Evolutionary conservation across 2,797 vertebrate genomes (phyloP), one percentile per base, ranked within the genome.

Genomic region (Siniperca undulata): DNA sequence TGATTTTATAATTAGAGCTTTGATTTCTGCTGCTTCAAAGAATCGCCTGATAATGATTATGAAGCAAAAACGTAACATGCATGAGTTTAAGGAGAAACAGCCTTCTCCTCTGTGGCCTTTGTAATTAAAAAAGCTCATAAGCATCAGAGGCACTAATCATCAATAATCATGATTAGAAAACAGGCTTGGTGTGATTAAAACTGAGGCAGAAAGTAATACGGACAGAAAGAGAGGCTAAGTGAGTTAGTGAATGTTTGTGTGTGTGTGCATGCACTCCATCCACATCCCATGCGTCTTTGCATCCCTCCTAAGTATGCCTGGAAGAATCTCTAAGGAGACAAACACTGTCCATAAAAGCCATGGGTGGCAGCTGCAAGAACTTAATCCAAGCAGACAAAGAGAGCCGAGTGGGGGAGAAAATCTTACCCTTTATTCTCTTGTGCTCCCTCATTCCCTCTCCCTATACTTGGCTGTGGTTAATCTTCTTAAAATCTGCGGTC

Each of bases 311-410:
- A 89, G 86, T 87, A 91, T 82, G 87, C 81, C 85, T 90, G 80
- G 86, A 93, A 90, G 83, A 91, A 92, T 91, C 89, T 90, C 91
- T 86, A 77, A 89, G 88, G 86, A 92, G 89, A 93, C 90, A 90
- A 92, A 91, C 91, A 92, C 84, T 91, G 91, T 94, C 94, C 94
- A 93, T 94, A 92, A 94, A 94, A 94, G 91, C 93, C 87, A 92
- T 91, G 92, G 94, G 93, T 93, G 94, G 94, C 94, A 95, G 94
- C 95, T 95, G 93, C 91, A 93, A 89, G 90, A 95, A 94, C 93
- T 93, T 95, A 95, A 96, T 95, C 94, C 94, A 91, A 88, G 90
- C 89, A 92, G 92, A 95, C 94, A 94, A 95, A 95, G 93, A 86
- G 86, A 92, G 86, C 85, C 77, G 86, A 93, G 91, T 84, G 93